Percentiles rank a stretch among this genome's conserved stretches.
Evolutionary conservation across 2,797 vertebrate species (phyloP).

Genomic region (Danio jaintianensis): DNA sequence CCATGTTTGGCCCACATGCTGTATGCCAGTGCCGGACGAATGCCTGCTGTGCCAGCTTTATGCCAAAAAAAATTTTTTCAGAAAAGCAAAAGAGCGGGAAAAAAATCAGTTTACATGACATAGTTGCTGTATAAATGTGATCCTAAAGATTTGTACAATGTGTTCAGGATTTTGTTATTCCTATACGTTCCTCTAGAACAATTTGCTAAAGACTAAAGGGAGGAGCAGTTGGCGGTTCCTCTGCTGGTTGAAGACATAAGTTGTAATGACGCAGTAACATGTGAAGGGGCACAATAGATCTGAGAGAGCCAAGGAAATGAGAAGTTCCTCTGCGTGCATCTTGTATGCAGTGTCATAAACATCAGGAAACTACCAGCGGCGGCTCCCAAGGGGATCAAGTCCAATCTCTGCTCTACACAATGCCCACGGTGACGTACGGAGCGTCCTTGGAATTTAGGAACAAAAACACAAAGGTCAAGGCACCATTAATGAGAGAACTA

Average conservation of each 20-base stretch:
- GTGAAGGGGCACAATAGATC: constrained; percentile 31
- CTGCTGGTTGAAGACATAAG: background rate
- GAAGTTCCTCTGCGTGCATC: constrained; percentile 39
- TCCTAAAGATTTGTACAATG: background rate
- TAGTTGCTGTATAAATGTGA: no score
- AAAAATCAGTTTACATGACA: no score
- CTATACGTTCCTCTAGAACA: background rate
- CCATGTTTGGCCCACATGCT: no score
- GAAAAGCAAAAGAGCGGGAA: no score
- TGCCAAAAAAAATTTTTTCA: no score
- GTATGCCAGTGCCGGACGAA: no score
- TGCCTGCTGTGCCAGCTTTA: no score
- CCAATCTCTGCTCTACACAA: constrained; percentile 25
- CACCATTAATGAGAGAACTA: constrained; percentile 12
- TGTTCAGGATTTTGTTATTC: background rate
- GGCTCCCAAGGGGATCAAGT: constrained; percentile 19
- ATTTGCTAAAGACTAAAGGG: no score
- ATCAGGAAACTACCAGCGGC: constrained; percentile 38
- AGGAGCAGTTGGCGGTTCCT: constrained; percentile 11
- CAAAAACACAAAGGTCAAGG: background rate
- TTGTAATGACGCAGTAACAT: constrained; percentile 34
- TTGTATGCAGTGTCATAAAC: constrained; percentile 12
- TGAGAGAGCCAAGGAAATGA: constrained; percentile 27
- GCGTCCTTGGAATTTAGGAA: constrained; percentile 20
- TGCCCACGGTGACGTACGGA: background rate